A percentile compares a stretch with the other conserved stretches of the same genome.
Evolutionary conservation across 2,113 vertebrate genomes (phyloP).

Genomic region (Corydoras sp.): DNA sequence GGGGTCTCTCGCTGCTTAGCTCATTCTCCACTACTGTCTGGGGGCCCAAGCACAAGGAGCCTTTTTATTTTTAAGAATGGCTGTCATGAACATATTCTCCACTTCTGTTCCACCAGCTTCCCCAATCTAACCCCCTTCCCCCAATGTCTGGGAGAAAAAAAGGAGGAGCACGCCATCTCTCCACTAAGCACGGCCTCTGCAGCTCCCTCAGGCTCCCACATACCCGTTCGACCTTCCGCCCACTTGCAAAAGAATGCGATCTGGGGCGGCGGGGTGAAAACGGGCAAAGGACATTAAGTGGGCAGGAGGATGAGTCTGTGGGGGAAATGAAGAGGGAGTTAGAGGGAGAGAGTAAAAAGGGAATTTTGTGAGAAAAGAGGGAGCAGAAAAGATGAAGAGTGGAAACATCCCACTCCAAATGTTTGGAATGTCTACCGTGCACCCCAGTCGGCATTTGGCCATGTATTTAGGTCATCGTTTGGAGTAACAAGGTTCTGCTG

Average conservation of each 20-base stretch:
- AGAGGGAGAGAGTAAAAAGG: constrained; percentile 13
- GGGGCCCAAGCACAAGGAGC: not conserved
- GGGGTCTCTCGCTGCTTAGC: constrained; percentile 63
- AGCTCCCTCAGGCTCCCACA: constrained; percentile 31
- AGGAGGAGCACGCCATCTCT: constrained; percentile 17
- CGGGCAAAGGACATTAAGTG: constrained; percentile 22
- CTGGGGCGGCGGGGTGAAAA: constrained; percentile 19
- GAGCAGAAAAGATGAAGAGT: not conserved
- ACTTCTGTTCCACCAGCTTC: constrained; percentile 13
- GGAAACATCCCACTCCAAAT: constrained; percentile 19
- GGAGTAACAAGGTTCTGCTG: constrained; percentile 30
- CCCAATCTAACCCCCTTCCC: constrained; percentile 15
- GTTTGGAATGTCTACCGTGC: constrained; percentile 24
- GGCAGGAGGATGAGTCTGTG: not conserved
- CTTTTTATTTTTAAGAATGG: constrained; percentile 16
- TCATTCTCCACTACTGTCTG: not conserved
- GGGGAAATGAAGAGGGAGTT: not conserved
- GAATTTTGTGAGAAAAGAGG: not conserved
- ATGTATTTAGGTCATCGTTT: constrained; percentile 37
- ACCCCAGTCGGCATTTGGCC: constrained; percentile 22
- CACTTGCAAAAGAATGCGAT: constrained; percentile 36
- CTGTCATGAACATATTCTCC: constrained; percentile 15
- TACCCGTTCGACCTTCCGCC: constrained; percentile 41
- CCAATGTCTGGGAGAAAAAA: constrained; percentile 4
- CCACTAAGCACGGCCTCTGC: constrained; percentile 18